Evolutionary conservation across 2,888 invertebrate species (phyloP).

Genomic region (Malachius bipustulatus): DNA sequence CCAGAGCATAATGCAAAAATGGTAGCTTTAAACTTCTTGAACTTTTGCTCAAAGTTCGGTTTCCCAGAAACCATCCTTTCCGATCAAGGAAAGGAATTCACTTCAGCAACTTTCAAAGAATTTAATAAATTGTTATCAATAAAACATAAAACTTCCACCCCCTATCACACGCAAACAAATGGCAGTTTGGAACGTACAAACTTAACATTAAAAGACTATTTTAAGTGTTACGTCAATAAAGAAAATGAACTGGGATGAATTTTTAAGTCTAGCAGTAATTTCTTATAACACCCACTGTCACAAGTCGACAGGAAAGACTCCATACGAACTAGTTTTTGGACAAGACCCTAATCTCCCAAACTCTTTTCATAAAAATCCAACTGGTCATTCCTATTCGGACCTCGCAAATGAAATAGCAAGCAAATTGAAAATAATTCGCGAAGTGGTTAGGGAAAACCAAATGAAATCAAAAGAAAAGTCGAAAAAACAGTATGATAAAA

Average conservation of each 20-base stretch:
- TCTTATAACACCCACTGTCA: neutral
- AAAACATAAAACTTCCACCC: neutral
- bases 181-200: neutral
- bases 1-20: too few relatives aligned
- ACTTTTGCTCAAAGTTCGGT: too few relatives aligned
- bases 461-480: neutral
- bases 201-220: conserved; percentile 2
- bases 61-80: too few relatives aligned
- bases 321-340: neutral
- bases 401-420: neutral
- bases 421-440: neutral
- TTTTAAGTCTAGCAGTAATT: conserved; percentile 1
- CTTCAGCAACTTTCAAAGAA: too few relatives aligned
- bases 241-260: conserved; percentile 2
- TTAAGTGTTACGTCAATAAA: neutral
- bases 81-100: too few relatives aligned
- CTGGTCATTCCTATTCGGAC: neutral
- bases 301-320: conserved; percentile 2
- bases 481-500: neutral
- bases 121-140: neutral
- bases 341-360: conserved; percentile 1
- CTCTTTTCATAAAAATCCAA: neutral
- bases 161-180: conserved; percentile 1
- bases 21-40: too few relatives aligned
- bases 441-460: neutral